A percentile compares a stretch with the other conserved stretches of the same genome.
Evolutionary conservation across 2,113 vertebrate species (phyloP).

Genomic region (Sminthopsis crassicaudata): DNA sequence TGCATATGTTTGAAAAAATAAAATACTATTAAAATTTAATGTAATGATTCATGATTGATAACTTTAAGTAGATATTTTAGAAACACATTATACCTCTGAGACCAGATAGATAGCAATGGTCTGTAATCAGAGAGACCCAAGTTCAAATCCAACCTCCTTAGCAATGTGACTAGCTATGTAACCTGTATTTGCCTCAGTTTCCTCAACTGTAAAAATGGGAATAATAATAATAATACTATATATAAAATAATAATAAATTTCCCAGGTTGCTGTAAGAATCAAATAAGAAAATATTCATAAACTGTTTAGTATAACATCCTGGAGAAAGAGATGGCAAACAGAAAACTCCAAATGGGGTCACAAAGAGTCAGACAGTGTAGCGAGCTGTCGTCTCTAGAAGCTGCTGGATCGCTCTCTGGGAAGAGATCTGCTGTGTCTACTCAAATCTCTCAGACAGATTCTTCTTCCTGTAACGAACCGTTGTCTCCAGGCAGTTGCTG

Average conservation of each 20-base stretch:
- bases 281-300: not conserved
- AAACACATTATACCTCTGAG: not conserved
- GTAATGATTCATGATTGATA: not conserved
- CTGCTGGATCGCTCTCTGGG: no score
- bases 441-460: no score
- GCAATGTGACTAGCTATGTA: not conserved
- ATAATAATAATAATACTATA: not conserved
- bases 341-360: not conserved
- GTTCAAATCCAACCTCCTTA: not conserved
- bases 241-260: no score
- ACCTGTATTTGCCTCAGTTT: not conserved
- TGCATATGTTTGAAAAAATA: no score
- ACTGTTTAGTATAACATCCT: not conserved
- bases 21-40: not conserved
- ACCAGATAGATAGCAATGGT: not conserved
- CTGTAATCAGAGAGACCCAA: not conserved
- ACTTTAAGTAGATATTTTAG: not conserved
- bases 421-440: no score
- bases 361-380: not conserved
- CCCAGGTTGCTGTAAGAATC: not conserved
- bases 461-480: no score
- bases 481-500: no score
- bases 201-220: not conserved
- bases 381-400: no score
- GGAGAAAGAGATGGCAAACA: not conserved